phyloP scores from a whole-genome alignment of 2,113 vertebrate genomes.

The Nanorana parkeri region DNA sequence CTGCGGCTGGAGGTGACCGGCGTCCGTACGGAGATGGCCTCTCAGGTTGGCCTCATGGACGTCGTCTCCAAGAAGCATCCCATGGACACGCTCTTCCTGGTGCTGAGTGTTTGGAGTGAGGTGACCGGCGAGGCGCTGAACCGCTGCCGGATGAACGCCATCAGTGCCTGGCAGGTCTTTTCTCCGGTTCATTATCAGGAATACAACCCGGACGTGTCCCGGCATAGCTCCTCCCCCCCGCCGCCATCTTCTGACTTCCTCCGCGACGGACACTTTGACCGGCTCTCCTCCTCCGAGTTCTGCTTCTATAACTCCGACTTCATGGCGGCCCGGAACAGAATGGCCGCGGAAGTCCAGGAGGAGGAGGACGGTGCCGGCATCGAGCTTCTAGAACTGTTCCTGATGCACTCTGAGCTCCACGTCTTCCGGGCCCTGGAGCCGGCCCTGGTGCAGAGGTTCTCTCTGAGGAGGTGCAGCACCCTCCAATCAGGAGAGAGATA shows the following conservation, averaged over 20 bases:
- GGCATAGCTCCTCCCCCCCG: constrained; percentile 78
- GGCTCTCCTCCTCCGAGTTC: constrained; percentile 88
- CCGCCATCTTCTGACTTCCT: constrained; percentile 72
- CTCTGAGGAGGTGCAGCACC: constrained; percentile 84
- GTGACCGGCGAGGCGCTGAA: constrained; percentile 90
- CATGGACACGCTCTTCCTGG: constrained; percentile 91
- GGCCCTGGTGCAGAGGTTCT: constrained; percentile 89
- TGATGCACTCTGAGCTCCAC: constrained; percentile 91
- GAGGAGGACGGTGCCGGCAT: constrained; percentile 88
- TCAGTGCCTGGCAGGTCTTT: constrained; percentile 96
- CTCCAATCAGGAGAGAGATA: constrained; percentile 92
- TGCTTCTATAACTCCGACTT: constrained; percentile 98
- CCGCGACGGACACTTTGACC: constrained; percentile 89
- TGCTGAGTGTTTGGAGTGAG: constrained; percentile 89
- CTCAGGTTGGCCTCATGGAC: constrained; percentile 95
- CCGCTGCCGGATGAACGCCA: constrained; percentile 95
- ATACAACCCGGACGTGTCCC: constrained; percentile 84
- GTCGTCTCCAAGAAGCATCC: constrained; percentile 97
- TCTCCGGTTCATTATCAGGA: constrained; percentile 97
- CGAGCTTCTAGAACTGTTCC: constrained; percentile 94
- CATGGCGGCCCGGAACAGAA: constrained; percentile 88
- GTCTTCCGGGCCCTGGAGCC: constrained; percentile 95
- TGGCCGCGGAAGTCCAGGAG: constrained; percentile 87
- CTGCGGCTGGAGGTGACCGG: constrained; percentile 93
- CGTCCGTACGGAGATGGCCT: constrained; percentile 90